phyloP scores from a whole-genome alignment of 2,113 vertebrate genomes.

The Tricholaema leucomelas region DNA sequence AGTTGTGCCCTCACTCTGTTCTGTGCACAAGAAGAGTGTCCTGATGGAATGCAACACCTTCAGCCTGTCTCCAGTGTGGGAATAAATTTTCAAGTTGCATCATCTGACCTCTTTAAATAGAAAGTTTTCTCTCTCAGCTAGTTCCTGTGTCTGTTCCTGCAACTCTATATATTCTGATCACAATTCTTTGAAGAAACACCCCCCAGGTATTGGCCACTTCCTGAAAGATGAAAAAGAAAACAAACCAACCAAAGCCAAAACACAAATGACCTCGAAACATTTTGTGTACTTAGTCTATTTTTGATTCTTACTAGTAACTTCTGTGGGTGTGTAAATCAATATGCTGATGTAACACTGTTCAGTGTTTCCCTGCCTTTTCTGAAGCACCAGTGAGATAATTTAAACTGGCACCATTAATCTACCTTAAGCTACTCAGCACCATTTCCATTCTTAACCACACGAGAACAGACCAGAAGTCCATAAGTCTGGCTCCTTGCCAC shows the following conservation, averaged over 20 bases:
- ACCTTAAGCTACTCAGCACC: not conserved
- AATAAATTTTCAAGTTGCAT: not conserved
- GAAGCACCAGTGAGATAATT: constrained; percentile 12
- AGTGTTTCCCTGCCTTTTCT: constrained; percentile 27
- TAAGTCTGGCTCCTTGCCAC: constrained; percentile 42
- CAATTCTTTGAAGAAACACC: not conserved
- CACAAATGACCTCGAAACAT: accelerated
- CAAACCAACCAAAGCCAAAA: not conserved
- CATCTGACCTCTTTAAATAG: not conserved
- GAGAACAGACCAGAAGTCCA: constrained; percentile 33
- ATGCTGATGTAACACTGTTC: not conserved
- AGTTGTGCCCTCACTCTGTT: not conserved
- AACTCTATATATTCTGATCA: not conserved
- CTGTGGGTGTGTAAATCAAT: not conserved
- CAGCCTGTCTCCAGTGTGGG: not conserved
- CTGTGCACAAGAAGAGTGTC: not conserved
- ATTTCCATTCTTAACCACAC: constrained; percentile 16
- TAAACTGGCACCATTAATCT: constrained; percentile 27
- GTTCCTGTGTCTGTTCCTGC: not conserved
- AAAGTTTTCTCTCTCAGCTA: not conserved
- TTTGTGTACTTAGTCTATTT: not conserved
- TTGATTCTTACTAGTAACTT: not conserved
- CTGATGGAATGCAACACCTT: not conserved
- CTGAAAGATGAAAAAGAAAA: not conserved
- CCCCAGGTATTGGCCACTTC: not conserved